Conservation (phyloP, 2,888 invertebrate genomes). For the Malthinus seriepunctatus region DNA sequence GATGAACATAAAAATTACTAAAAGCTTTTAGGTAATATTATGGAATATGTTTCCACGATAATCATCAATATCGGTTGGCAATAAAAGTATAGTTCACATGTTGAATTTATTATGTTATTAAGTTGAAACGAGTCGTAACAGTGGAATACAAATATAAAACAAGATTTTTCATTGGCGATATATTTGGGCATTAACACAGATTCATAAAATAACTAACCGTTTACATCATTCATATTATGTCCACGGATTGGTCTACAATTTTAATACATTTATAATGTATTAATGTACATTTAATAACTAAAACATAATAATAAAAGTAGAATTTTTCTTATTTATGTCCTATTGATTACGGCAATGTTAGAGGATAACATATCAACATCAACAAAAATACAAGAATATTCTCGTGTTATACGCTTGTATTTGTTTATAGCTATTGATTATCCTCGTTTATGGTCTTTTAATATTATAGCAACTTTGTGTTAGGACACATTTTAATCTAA, state of each 20-base stretch:
- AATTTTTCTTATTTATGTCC: slow-evolving; percentile 24
- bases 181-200: slow-evolving; percentile 40
- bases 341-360: slow-evolving; percentile 26
- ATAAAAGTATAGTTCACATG: slow-evolving; percentile 51
- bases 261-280: slow-evolving; percentile 35
- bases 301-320: slow-evolving; percentile 30
- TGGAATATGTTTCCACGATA: slow-evolving; percentile 25
- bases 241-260: slow-evolving; percentile 30
- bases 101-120: slow-evolving; percentile 54
- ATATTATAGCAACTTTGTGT: background rate
- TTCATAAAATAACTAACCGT: slow-evolving; percentile 39
- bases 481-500: too few relatives aligned
- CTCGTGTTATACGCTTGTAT: background rate
- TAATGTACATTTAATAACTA: slow-evolving; percentile 34
- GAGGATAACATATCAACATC: slow-evolving; percentile 28
- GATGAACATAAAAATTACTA: slow-evolving; percentile 11
- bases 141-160: slow-evolving; percentile 40
- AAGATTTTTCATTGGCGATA: slow-evolving; percentile 43
- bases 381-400: slow-evolving; percentile 14
- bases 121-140: slow-evolving; percentile 50
- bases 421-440: slow-evolving; percentile 3
- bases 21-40: slow-evolving; percentile 25
- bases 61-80: slow-evolving; percentile 27
- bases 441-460: background rate
- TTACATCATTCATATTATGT: slow-evolving; percentile 34